These are phyloP conservation scores for Autographa pulchrina DNA, from an alignment of 2,888 invertebrate genomes.

Conservation along the genomic window DNA sequence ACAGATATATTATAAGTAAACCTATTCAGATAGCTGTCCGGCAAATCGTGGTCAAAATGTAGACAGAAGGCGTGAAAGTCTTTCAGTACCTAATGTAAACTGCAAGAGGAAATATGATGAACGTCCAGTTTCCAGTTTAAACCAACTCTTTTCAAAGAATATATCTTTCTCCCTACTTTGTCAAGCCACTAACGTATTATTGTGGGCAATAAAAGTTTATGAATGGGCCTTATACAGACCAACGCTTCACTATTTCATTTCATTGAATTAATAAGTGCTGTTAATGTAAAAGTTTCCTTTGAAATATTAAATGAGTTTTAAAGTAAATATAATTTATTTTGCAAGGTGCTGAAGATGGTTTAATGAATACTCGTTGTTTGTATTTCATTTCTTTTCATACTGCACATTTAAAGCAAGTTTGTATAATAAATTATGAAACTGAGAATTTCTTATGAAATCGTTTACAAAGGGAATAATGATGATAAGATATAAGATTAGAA, in stretches of 20 bases:
- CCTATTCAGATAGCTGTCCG: too few relatives aligned
- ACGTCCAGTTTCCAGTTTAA: neutral
- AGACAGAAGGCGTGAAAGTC: too few relatives aligned
- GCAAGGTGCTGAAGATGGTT: slow-evolving; percentile 15
- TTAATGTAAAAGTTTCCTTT: slow-evolving; percentile 36
- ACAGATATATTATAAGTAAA: too few relatives aligned
- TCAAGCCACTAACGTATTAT: slow-evolving; percentile 1
- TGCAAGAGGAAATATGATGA: too few relatives aligned
- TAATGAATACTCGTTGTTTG: neutral
- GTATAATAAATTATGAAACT: neutral
- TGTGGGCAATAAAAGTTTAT: slow-evolving; percentile 13
- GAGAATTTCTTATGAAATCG: neutral
- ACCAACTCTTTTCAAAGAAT: neutral
- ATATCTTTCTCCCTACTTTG: slow-evolving; percentile 20
- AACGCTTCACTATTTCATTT: slow-evolving; percentile 11
- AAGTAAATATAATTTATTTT: slow-evolving; percentile 15
- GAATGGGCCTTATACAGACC: slow-evolving; percentile 8
- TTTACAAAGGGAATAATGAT: neutral
- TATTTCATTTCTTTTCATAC: slow-evolving; percentile 7
- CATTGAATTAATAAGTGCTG: slow-evolving; percentile 43
- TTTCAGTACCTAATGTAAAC: too few relatives aligned
- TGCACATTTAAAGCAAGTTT: neutral
- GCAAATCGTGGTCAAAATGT: too few relatives aligned
- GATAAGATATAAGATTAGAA: neutral
- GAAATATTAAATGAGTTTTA: slow-evolving; percentile 35